A percentile compares a stretch with the other conserved stretches of the same genome.
Conservation (phyloP, 2,888 invertebrate genomes). For the Agrotis clavis region DNA sequence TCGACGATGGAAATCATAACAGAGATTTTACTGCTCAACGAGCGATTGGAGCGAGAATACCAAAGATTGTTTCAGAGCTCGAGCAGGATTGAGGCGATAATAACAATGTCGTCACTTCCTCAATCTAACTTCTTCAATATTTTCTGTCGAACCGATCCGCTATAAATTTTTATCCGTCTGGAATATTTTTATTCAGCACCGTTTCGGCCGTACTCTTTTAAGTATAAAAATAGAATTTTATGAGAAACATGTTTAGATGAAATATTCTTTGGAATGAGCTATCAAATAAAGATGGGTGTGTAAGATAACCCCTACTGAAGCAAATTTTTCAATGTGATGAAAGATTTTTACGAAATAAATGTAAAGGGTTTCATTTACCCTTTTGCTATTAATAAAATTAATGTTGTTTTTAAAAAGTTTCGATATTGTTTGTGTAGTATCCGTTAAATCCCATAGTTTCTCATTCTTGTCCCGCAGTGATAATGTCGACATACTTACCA, state of each 20-base stretch:
- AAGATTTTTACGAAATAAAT: slow-evolving; percentile 1
- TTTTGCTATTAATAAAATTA: not conserved
- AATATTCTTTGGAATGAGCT: slow-evolving; percentile 39
- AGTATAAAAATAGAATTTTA: slow-evolving; percentile 57
- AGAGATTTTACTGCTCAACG: slow-evolving; percentile 83
- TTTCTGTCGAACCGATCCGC: slow-evolving; percentile 79
- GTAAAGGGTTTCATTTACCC: not conserved
- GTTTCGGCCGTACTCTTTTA: slow-evolving; percentile 46
- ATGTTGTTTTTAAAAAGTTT: too few relatives aligned
- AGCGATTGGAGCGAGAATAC: slow-evolving; percentile 80
- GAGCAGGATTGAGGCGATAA: slow-evolving; percentile 85
- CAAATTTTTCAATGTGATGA: slow-evolving; percentile 19
- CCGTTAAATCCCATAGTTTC: too few relatives aligned
- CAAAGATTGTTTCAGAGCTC: slow-evolving; percentile 85
- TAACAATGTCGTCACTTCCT: slow-evolving; percentile 89
- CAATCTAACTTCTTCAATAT: slow-evolving; percentile 89
- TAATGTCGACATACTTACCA: not conserved
- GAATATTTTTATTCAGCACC: slow-evolving; percentile 69
- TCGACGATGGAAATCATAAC: slow-evolving; percentile 83
- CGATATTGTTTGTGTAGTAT: too few relatives aligned
- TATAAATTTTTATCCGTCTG: slow-evolving; percentile 81
- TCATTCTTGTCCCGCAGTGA: not conserved
- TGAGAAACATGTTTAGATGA: slow-evolving; percentile 23
- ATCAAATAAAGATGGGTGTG: slow-evolving; percentile 34
- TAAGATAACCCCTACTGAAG: slow-evolving; percentile 15